Evolutionary conservation across 1,140 invertebrate species (phyloP), one percentile per base, ranked within the genome.

Genomic region (Drosophila cardini): DNA sequence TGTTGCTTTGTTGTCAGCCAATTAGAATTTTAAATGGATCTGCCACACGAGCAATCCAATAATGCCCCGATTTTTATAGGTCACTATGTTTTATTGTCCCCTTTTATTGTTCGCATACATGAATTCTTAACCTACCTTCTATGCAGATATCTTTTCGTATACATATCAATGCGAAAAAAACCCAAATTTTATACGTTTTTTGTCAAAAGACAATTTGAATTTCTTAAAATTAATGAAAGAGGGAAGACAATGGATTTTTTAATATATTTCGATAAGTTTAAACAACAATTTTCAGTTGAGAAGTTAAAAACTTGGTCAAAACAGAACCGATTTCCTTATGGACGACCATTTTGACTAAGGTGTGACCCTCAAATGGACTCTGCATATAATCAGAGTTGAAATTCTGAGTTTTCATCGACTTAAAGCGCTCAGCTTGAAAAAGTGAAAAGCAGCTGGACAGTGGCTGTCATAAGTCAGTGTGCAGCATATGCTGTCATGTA

Each of bases 21-120:
- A 74, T 74, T 70, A 36, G 57, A 70, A 69, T 69, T 74, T 74
- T 36, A 74, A 74, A 74, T 74, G 48, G 16, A 60, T 48, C 38
- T 50, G 56, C 64, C 48, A 15, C 30, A 16, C 13, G 30, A 52
- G 48, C 48, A 34, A 52, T 52, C 21, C 48, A 52, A 52, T 52
- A 52, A 52, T 34, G 26, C 30, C n/a, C 48, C 15, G 42, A 15
- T 21, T 32, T 42, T 65, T 58, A 26, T 65, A 21, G 72, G 72
- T 74, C 72, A 74, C 57, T 74, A 74, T 74, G 71, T 58, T 68
- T 68, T 34, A 32, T 58, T 60, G 57, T 30, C 48, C 36, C 46
- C 16, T 61, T 69, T 32, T 55, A 46, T 18, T 18, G 46, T 55
- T 38, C 55, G 34, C 38, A 55, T 46, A 52, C 26, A 43, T 67